Percentiles rank a stretch among this genome's conserved stretches.
These are phyloP conservation scores for Myotis planiceps DNA, from an alignment of 2,797 vertebrate species.

Conservation along the genomic window DNA sequence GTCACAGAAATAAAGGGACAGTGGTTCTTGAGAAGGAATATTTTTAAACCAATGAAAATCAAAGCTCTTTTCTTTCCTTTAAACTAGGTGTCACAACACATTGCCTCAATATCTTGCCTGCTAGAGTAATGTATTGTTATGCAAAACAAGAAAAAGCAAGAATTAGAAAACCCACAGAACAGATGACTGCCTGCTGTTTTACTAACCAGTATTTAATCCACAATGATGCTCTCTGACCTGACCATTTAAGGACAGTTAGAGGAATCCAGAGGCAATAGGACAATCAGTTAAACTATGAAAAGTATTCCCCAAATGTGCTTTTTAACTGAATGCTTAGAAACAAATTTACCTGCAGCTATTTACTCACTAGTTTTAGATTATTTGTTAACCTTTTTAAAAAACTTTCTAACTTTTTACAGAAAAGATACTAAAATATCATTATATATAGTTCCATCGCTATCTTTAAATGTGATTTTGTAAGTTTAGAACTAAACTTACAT, in stretches of 20 bases:
- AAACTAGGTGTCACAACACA: background rate
- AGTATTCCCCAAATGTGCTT: background rate
- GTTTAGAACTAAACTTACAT: background rate
- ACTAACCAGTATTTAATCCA: background rate
- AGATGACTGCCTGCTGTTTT: background rate
- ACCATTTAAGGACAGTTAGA: background rate
- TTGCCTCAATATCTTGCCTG: background rate
- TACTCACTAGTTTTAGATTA: background rate
- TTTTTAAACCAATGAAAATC: conserved; percentile 28
- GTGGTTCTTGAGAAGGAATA: conserved; percentile 28
- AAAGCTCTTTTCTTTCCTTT: conserved; percentile 26
- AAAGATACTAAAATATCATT: background rate
- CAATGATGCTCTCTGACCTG: background rate
- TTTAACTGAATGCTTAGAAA: background rate
- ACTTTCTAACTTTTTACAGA: background rate
- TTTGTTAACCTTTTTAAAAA: background rate
- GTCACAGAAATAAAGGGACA: background rate
- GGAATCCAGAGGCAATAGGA: background rate
- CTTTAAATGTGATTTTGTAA: conserved; percentile 35
- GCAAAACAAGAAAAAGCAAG: background rate
- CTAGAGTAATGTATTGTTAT: background rate
- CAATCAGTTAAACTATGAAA: background rate
- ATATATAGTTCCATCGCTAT: background rate
- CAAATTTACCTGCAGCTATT: background rate
- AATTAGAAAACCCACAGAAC: background rate